Conservation (phyloP, 2,888 invertebrate genomes). For the Xylocampa areola region DNA sequence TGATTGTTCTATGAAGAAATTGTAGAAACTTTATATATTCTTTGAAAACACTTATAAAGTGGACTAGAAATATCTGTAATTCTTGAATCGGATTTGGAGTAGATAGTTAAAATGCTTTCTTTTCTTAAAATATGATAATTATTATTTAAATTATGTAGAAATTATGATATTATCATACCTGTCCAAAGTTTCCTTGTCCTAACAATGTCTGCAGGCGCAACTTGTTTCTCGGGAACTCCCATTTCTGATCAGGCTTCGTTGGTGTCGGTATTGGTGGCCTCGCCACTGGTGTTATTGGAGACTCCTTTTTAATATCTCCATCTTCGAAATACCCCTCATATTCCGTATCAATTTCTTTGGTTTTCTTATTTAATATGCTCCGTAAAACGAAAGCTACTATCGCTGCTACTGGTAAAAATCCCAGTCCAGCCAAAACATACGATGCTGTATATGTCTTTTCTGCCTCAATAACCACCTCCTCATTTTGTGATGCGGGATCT, state of each 20-base stretch:
- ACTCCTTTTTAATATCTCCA: constrained; percentile 86
- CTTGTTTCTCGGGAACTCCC: constrained; percentile 95
- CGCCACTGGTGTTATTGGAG: constrained; percentile 88
- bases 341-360: constrained; percentile 89
- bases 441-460: constrained; percentile 90
- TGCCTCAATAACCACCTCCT: constrained; percentile 89
- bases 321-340: constrained; percentile 91
- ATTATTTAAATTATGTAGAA: neutral
- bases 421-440: constrained; percentile 90
- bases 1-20: too few relatives aligned
- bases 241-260: constrained; percentile 90
- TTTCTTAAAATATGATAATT: too few relatives aligned
- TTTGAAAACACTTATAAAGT: too few relatives aligned
- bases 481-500: constrained; percentile 73
- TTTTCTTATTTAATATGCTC: constrained; percentile 88
- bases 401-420: constrained; percentile 90
- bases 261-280: constrained; percentile 88
- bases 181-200: constrained; percentile 96
- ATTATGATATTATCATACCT: constrained; percentile 79
- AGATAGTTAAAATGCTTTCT: too few relatives aligned
- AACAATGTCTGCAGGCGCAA: constrained; percentile 93
- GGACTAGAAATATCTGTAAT: too few relatives aligned
- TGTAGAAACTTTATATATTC: too few relatives aligned
- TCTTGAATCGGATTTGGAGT: too few relatives aligned
- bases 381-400: constrained; percentile 89